Evolutionary conservation across 2,113 vertebrate species (phyloP).

Genomic region (Megaceryle torquata): DNA sequence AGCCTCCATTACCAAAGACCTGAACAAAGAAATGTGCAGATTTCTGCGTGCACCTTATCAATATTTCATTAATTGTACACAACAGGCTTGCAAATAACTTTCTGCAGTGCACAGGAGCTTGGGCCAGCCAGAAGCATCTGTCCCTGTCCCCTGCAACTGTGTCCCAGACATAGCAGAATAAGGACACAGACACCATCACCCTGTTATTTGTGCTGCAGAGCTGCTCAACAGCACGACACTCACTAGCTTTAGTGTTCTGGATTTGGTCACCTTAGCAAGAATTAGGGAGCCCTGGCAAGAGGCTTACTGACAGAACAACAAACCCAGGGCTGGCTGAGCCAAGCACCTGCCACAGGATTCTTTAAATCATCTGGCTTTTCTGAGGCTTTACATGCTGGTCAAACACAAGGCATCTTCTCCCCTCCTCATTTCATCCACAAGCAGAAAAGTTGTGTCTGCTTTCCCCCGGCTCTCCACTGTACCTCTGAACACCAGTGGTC

Average conservation of each 20-base stretch:
- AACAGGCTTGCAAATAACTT: neutral
- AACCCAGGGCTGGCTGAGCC: neutral
- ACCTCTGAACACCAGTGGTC: neutral
- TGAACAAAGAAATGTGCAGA: neutral
- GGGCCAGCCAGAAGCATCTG: neutral
- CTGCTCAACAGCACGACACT: neutral
- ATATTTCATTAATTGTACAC: neutral
- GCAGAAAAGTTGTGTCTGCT: neutral
- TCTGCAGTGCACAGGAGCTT: neutral
- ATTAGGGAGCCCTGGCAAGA: neutral
- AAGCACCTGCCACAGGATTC: neutral
- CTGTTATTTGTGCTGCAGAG: accelerated
- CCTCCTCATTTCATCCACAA: neutral
- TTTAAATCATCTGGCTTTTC: neutral
- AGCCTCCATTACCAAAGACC: neutral
- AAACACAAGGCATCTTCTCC: neutral
- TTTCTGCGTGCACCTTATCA: neutral
- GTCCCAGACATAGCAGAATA: neutral
- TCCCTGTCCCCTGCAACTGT: neutral
- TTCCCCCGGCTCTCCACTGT: neutral
- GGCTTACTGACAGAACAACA: neutral
- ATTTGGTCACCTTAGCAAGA: neutral
- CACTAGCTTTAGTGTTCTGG: neutral
- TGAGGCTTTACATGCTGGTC: neutral
- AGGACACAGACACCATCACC: neutral